These are phyloP conservation scores for Epizoanthus fatuus DNA, from an alignment of 92 coral and sea anemone genomes.

Conservation along the genomic window DNA sequence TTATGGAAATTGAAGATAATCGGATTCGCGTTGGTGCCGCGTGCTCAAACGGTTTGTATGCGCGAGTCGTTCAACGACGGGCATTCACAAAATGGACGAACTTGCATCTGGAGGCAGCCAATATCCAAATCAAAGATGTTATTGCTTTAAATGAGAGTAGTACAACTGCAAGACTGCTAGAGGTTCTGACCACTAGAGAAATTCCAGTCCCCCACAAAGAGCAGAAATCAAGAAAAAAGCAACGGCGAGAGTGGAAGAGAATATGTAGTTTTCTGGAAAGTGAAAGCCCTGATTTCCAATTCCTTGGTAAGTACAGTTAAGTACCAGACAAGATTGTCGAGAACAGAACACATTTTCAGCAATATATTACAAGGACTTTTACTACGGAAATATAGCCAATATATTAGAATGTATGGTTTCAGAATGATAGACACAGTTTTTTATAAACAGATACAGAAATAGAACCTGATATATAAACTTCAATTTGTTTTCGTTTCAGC, in stretches of 20 bases:
- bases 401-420: neutral
- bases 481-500: neutral
- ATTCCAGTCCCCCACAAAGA: conserved; percentile 49
- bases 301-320: conserved; percentile 17
- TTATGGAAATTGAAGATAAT: conserved; percentile 1
- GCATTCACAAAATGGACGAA: conserved; percentile 96
- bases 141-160: conserved; percentile 73
- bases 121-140: conserved; percentile 77
- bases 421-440: neutral
- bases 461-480: neutral
- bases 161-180: conserved; percentile 67
- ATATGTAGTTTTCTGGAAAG: conserved; percentile 74
- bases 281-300: conserved; percentile 31
- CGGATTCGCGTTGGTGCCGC: conserved; percentile 11
- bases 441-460: neutral
- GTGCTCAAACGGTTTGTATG: conserved; percentile 46
- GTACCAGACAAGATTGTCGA: neutral
- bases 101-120: conserved; percentile 59
- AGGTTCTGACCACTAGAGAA: conserved; percentile 64
- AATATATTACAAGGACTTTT: neutral
- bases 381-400: neutral
- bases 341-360: neutral
- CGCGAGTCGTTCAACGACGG: conserved; percentile 82
- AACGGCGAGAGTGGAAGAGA: conserved; percentile 73
- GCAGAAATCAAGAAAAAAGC: conserved; percentile 62